Conservation (phyloP, 2,888 invertebrate species). For the Cynaeus angustus region DNA sequence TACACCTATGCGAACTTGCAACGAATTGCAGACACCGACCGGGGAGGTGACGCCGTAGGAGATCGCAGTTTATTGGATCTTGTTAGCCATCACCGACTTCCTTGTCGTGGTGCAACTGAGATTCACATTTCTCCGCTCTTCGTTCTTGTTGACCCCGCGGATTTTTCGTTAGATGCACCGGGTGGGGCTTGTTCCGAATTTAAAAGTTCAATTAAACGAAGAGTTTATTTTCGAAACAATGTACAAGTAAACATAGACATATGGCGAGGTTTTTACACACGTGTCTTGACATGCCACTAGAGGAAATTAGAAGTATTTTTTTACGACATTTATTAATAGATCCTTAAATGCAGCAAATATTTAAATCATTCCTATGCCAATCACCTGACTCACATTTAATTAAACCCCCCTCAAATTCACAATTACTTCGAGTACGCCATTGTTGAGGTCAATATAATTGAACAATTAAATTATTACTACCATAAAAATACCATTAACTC, state of each 20-base stretch:
- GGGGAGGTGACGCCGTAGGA: slow-evolving; percentile 24
- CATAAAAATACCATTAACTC: slow-evolving; percentile 7
- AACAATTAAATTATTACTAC: slow-evolving; percentile 22
- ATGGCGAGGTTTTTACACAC: slow-evolving; percentile 15
- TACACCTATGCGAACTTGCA: slow-evolving; percentile 31
- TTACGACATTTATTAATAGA: slow-evolving; percentile 4
- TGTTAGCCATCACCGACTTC: slow-evolving; percentile 32
- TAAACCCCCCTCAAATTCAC: not conserved
- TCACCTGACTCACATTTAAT: slow-evolving; percentile 23
- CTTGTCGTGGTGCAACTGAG: slow-evolving; percentile 27
- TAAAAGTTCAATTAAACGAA: slow-evolving; percentile 3
- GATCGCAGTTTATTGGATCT: slow-evolving; percentile 38
- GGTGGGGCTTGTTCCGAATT: slow-evolving; percentile 10
- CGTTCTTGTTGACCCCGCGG: not conserved
- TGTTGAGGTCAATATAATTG: slow-evolving; percentile 20
- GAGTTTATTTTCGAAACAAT: slow-evolving; percentile 18
- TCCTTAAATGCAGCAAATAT: not conserved
- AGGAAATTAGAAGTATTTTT: slow-evolving; percentile 15
- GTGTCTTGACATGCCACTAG: not conserved
- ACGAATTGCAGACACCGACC: slow-evolving; percentile 7
- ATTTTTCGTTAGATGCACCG: slow-evolving; percentile 1
- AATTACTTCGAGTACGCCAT: not conserved
- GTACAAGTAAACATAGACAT: slow-evolving; percentile 14
- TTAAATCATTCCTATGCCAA: slow-evolving; percentile 5
- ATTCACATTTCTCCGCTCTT: slow-evolving; percentile 23